Conservation (phyloP, 1,140 invertebrate species). For the Drosophila lini region DNA sequence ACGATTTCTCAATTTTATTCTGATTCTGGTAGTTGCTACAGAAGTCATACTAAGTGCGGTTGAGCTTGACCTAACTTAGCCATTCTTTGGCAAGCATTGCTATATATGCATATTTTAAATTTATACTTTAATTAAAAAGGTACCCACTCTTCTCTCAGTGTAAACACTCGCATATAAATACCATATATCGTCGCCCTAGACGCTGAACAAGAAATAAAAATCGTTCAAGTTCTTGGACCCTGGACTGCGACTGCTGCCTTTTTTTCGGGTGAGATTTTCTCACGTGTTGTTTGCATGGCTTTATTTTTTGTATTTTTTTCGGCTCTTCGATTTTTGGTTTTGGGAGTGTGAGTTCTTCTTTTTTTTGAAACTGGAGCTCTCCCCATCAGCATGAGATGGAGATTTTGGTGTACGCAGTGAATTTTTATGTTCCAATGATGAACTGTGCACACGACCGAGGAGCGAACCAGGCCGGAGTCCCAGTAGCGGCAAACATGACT, state of each 20-base stretch:
- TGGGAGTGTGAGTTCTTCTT: conserved; percentile 29
- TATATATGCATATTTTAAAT: too few relatives aligned
- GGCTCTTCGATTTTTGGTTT: conserved; percentile 62
- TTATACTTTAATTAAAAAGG: neutral
- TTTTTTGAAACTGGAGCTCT: conserved; percentile 70
- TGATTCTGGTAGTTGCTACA: too few relatives aligned
- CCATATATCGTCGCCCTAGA: conserved; percentile 67
- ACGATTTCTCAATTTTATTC: too few relatives aligned
- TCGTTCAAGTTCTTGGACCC: conserved; percentile 78
- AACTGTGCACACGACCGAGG: conserved; percentile 75
- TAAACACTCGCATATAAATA: conserved; percentile 24
- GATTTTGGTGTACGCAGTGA: conserved; percentile 75
- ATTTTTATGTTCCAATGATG: conserved; percentile 82
- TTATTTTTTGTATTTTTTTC: conserved; percentile 67
- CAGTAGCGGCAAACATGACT: conserved; percentile 71
- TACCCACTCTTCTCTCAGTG: neutral
- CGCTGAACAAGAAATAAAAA: conserved; percentile 81
- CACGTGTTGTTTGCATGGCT: conserved; percentile 82
- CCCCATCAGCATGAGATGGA: conserved; percentile 80
- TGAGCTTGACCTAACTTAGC: too few relatives aligned
- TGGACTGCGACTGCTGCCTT: conserved; percentile 32
- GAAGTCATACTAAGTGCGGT: too few relatives aligned
- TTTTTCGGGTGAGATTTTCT: conserved; percentile 77
- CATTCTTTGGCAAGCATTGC: too few relatives aligned
- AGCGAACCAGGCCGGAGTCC: conserved; percentile 26